Evolutionary conservation across 2,888 invertebrate species (phyloP).

Genomic region (Auanema sp.): DNA sequence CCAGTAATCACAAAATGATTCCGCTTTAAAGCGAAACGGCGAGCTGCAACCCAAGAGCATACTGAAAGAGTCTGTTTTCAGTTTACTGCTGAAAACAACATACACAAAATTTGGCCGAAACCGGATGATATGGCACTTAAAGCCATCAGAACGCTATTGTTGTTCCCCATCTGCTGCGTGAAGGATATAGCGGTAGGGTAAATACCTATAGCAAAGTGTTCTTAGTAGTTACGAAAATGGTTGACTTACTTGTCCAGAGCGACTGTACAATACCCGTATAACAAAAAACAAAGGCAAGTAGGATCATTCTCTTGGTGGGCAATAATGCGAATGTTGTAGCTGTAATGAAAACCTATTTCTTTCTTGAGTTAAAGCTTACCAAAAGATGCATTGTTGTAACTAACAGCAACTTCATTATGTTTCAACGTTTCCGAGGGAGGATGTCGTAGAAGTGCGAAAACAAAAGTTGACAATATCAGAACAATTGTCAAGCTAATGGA

Average conservation of each 20-base stretch:
- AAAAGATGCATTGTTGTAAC: no score
- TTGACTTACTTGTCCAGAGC: constrained; percentile 1
- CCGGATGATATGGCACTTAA: constrained; percentile 14
- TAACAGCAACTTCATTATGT: no score
- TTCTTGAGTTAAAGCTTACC: no score
- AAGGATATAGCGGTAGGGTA: constrained; percentile 20
- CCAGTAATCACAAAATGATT: no score
- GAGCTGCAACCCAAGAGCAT: constrained; percentile 11
- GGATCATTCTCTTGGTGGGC: neutral
- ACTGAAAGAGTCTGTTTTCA: constrained; percentile 6
- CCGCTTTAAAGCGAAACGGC: no score
- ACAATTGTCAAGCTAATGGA: neutral
- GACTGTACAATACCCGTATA: constrained; percentile 8
- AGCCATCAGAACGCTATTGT: constrained; percentile 12
- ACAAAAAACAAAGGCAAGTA: constrained; percentile 1
- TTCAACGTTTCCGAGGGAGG: neutral
- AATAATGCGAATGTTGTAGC: constrained; percentile 1
- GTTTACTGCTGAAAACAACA: constrained; percentile 1
- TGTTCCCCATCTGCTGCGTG: constrained; percentile 6
- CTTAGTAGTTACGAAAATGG: neutral
- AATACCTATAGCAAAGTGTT: constrained; percentile 10
- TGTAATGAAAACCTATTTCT: neutral
- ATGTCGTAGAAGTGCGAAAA: constrained; percentile 8
- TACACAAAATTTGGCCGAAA: constrained; percentile 16
- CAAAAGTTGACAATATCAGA: constrained; percentile 10